phyloP scores from a whole-genome alignment of 2,797 vertebrate species.

The Sarcophilus harrisii region DNA sequence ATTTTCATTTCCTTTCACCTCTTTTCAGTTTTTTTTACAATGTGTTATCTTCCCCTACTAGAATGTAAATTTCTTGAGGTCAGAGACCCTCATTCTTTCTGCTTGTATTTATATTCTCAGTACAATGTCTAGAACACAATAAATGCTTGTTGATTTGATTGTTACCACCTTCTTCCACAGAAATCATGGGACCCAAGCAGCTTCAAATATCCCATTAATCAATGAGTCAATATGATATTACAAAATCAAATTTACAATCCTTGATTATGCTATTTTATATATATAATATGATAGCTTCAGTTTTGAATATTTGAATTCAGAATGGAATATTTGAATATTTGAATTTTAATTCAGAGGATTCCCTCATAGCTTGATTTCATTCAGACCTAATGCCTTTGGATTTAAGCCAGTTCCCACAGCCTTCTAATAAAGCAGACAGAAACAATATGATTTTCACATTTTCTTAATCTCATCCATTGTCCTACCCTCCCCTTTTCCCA shows the following conservation, averaged over 20 bases:
- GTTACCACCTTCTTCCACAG: slow-evolving; percentile 52
- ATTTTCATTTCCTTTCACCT: background rate
- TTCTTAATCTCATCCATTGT: background rate
- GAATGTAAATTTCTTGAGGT: background rate
- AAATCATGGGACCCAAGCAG: slow-evolving; percentile 62
- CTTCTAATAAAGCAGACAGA: slow-evolving; percentile 59
- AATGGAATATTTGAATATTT: slow-evolving; percentile 64
- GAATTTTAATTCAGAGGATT: slow-evolving; percentile 73
- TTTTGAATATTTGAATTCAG: slow-evolving; percentile 64
- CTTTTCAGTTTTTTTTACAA: background rate
- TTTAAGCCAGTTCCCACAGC: slow-evolving; percentile 61
- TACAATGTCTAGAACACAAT: slow-evolving; percentile 16
- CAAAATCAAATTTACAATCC: slow-evolving; percentile 47
- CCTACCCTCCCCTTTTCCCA: slow-evolving; percentile 4
- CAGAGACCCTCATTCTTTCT: slow-evolving; percentile 15
- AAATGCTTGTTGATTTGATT: slow-evolving; percentile 50
- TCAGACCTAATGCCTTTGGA: slow-evolving; percentile 40
- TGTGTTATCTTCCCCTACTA: background rate
- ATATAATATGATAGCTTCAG: slow-evolving; percentile 23
- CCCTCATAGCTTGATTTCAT: slow-evolving; percentile 66
- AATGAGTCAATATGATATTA: slow-evolving; percentile 56
- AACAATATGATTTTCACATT: slow-evolving; percentile 59
- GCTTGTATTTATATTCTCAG: background rate
- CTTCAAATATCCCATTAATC: slow-evolving; percentile 59
- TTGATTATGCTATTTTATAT: slow-evolving; percentile 38